These are phyloP conservation scores for Acronicta psi DNA, from an alignment of 2,888 invertebrate species.

Conservation along the genomic window DNA sequence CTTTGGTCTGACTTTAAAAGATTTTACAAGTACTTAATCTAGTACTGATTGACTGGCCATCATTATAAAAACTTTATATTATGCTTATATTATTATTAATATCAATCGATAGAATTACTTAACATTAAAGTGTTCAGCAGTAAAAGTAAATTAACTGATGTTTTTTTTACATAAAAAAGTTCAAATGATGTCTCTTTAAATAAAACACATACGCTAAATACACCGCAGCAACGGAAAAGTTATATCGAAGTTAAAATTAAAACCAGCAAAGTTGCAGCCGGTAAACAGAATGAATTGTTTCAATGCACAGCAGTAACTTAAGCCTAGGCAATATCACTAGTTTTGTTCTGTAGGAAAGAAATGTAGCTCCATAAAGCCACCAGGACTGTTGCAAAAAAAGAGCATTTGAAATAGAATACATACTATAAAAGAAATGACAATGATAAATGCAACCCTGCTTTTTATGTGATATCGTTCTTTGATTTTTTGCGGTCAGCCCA, in stretches of 20 bases:
- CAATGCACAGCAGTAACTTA: conserved; percentile 23
- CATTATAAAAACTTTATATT: no score
- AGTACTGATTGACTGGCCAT: no score
- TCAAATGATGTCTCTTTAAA: conserved; percentile 8
- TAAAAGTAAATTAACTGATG: neutral
- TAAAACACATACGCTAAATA: conserved; percentile 29
- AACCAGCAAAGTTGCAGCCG: conserved; percentile 31
- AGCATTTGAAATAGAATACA: neutral
- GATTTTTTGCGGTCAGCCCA: no score
- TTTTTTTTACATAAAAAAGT: neutral
- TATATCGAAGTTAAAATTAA: conserved; percentile 49
- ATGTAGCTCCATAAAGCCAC: conserved; percentile 4
- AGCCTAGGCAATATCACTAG: conserved; percentile 28
- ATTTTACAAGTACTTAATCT: no score
- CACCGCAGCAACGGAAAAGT: conserved; percentile 16
- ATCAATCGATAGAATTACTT: no score
- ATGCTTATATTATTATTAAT: no score
- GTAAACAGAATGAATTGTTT: conserved; percentile 45
- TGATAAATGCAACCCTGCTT: no score
- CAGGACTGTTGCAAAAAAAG: neutral
- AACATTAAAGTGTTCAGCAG: no score
- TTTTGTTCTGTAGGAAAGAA: conserved; percentile 12
- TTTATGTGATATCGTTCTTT: no score
- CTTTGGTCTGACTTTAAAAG: no score
- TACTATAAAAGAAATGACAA: no score